A percentile compares a stretch with the other conserved stretches of the same genome.
These are phyloP conservation scores for Coracopsis vasa DNA, from an alignment of 2,113 vertebrate genomes.

Conservation along the genomic window DNA sequence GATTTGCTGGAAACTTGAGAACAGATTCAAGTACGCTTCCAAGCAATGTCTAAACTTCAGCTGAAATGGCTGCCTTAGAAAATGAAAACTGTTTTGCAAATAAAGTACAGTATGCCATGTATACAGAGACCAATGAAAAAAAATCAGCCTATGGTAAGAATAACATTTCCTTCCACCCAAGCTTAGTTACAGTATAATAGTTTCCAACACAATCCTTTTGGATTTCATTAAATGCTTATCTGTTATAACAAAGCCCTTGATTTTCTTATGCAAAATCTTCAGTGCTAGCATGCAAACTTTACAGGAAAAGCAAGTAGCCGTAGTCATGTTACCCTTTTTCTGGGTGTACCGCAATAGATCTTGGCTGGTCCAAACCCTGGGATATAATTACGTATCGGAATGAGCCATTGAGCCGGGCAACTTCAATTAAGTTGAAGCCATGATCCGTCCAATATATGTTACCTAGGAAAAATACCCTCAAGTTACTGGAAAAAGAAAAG, in stretches of 20 bases:
- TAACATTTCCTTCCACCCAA: neutral
- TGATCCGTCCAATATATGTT: constrained; percentile 99
- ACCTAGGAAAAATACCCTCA: constrained; percentile 72
- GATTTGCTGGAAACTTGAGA: neutral
- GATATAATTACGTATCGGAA: constrained; percentile 95
- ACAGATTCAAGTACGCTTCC: neutral
- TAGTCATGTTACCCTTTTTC: constrained; percentile 80
- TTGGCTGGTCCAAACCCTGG: constrained; percentile 92
- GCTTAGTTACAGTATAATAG: neutral
- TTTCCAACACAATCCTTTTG: neutral
- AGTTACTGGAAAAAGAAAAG: neutral
- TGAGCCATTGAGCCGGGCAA: constrained; percentile 90
- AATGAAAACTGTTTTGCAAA: neutral
- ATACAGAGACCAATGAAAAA: neutral
- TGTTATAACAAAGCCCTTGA: neutral
- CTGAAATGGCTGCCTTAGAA: accelerated
- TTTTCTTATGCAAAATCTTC: neutral
- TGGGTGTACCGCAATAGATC: constrained; percentile 92
- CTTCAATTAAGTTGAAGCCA: constrained; percentile 96
- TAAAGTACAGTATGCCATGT: accelerated
- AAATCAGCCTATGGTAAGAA: neutral
- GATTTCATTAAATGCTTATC: neutral
- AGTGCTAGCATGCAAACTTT: neutral
- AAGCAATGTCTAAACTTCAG: accelerated
- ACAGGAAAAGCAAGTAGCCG: neutral